Evolutionary conservation across 2,797 vertebrate species (phyloP).

Genomic region (Tenualosa thibaudeaui): DNA sequence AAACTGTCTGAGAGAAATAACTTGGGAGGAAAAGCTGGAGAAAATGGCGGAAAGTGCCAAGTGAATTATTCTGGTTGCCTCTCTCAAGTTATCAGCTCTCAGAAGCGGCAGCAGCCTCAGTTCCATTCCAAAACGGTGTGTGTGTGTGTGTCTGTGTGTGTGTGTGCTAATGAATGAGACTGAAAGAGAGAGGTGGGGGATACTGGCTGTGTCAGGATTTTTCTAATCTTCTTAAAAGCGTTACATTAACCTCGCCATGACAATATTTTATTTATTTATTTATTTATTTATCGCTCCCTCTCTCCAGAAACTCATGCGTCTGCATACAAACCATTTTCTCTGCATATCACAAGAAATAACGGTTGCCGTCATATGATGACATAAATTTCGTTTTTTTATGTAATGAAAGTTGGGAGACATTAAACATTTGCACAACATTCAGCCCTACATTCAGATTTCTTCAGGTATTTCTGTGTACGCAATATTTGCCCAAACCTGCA

Average conservation of each 20-base stretch:
- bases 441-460: neutral
- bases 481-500: neutral
- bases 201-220: slow-evolving; percentile 21
- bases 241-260: slow-evolving; percentile 23
- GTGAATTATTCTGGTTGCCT: slow-evolving; percentile 19
- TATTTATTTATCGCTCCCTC: neutral
- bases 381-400: neutral
- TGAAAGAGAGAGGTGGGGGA: slow-evolving; percentile 20
- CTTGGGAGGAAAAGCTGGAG: slow-evolving; percentile 11
- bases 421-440: neutral
- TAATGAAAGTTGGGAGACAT: neutral
- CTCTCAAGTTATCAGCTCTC: slow-evolving; percentile 19
- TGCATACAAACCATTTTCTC: neutral
- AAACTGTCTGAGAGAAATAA: slow-evolving; percentile 20
- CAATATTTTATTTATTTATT: slow-evolving; percentile 24
- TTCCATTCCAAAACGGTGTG: slow-evolving; percentile 6
- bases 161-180: slow-evolving; percentile 15
- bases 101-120: slow-evolving; percentile 15
- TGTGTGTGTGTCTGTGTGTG: slow-evolving; percentile 2
- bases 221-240: slow-evolving; percentile 22
- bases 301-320: slow-evolving; percentile 17
- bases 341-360: neutral
- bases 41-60: slow-evolving; percentile 19
- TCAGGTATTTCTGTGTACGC: neutral
- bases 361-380: neutral